Percentiles rank a stretch among this genome's conserved stretches.
These are phyloP conservation scores for Drosophila leonis DNA, from an alignment of 2,888 invertebrate genomes.

Conservation along the genomic window DNA sequence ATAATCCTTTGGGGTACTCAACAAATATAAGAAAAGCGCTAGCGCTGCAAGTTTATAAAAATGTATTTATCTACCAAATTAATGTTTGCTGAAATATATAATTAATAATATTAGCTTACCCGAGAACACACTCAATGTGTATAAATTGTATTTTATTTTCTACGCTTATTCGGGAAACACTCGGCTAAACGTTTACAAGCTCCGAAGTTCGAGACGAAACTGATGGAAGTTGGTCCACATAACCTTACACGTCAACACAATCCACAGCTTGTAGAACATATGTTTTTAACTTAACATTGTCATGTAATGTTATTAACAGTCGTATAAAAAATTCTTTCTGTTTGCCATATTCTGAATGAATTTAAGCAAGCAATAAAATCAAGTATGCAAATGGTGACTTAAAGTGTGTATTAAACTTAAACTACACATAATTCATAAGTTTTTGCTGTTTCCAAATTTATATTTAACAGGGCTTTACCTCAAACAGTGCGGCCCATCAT, in stretches of 20 bases:
- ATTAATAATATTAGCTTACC: not conserved
- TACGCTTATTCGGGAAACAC: not conserved
- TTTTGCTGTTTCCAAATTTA: not conserved
- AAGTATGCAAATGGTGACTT: not conserved
- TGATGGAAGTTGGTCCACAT: not conserved
- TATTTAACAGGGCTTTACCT: not conserved
- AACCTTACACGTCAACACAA: not conserved
- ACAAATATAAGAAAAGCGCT: not conserved
- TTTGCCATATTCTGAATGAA: not conserved
- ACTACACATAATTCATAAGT: not conserved
- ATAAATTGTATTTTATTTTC: not conserved
- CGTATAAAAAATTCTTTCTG: not conserved
- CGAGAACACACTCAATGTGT: not conserved
- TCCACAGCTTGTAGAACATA: not conserved
- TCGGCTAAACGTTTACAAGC: not conserved
- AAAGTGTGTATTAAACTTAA: not conserved
- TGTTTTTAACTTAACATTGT: conserved; percentile 5
- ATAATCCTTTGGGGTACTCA: not conserved
- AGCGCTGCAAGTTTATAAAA: not conserved
- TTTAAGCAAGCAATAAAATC: not conserved
- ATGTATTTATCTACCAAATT: not conserved
- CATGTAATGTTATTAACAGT: conserved; percentile 11
- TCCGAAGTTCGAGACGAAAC: conserved; percentile 1
- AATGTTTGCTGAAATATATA: not conserved
- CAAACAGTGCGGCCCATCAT: not conserved